Conservation (phyloP, 2,888 invertebrate species). For the Caenorhabditis japonica region DNA sequence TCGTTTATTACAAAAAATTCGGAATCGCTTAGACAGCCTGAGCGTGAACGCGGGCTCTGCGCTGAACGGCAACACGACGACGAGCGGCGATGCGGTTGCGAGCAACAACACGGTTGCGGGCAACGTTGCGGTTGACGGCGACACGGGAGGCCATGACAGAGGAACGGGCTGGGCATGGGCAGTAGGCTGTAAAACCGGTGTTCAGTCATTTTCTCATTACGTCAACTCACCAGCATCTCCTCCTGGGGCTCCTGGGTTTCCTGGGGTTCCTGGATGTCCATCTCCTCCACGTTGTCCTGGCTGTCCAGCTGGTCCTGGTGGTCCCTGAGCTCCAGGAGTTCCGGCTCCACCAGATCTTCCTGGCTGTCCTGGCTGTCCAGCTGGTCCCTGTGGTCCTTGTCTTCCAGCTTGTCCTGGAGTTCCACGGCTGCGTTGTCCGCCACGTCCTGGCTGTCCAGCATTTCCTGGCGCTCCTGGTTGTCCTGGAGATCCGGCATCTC, state of each 20-base stretch:
- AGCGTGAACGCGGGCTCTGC: slow-evolving; percentile 42
- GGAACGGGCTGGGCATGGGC: slow-evolving; percentile 51
- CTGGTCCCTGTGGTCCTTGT: slow-evolving; percentile 34
- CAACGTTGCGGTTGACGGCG: slow-evolving; percentile 32
- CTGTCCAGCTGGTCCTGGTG: slow-evolving; percentile 45
- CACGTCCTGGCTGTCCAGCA: slow-evolving; percentile 42
- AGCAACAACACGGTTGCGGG: slow-evolving; percentile 36
- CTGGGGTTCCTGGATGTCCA: slow-evolving; percentile 35
- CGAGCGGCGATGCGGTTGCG: slow-evolving; percentile 40
- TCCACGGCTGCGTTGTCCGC: slow-evolving; percentile 45
- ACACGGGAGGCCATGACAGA: slow-evolving; percentile 30
- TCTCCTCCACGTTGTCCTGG: slow-evolving; percentile 39
- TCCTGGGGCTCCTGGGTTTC: slow-evolving; percentile 42
- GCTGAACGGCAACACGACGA: slow-evolving; percentile 41
- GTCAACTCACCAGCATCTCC: slow-evolving; percentile 33
- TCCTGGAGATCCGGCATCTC: slow-evolving; percentile 54
- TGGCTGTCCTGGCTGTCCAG: slow-evolving; percentile 48
- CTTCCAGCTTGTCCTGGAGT: slow-evolving; percentile 37
- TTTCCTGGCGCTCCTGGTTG: slow-evolving; percentile 47
- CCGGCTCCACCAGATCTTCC: slow-evolving; percentile 35
- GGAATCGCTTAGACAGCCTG: slow-evolving; percentile 15
- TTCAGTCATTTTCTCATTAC: background rate
- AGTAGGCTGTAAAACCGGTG: slow-evolving; percentile 34
- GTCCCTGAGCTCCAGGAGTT: slow-evolving; percentile 47
- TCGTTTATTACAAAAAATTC: slow-evolving; percentile 20